phyloP scores from a whole-genome alignment of 2,888 invertebrate species.

The Tortrix viridana region DNA sequence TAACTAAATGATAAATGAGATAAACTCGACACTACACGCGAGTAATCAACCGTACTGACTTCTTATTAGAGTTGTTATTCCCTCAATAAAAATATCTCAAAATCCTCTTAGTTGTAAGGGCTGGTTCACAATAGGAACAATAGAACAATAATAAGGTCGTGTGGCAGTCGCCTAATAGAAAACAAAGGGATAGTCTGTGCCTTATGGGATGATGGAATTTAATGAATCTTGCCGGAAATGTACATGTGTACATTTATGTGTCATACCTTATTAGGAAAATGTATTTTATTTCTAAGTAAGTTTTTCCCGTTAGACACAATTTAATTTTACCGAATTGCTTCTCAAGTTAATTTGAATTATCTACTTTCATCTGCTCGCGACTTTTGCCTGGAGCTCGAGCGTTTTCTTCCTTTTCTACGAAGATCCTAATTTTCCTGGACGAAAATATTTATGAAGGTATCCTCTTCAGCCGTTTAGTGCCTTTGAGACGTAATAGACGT shows the following conservation, averaged over 20 bases:
- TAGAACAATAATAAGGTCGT: conserved; percentile 26
- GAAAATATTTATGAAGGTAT: too few species aligned
- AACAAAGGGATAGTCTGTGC: conserved; percentile 32
- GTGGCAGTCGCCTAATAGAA: conserved; percentile 32
- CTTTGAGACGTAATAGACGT: too few species aligned
- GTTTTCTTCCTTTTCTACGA: too few species aligned
- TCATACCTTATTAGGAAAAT: conserved; percentile 3
- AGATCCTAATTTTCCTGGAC: too few species aligned
- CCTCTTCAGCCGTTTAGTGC: too few species aligned
- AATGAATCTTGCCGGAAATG: conserved; percentile 5
- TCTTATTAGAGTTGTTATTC: neutral
- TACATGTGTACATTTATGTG: neutral
- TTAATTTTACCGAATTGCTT: too few species aligned
- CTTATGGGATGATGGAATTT: conserved; percentile 20
- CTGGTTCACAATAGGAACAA: conserved; percentile 32
- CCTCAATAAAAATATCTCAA: neutral
- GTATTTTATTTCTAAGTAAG: neutral
- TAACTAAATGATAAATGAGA: conserved; percentile 7
- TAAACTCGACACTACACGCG: neutral
- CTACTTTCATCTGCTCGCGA: too few species aligned
- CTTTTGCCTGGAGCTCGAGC: too few species aligned
- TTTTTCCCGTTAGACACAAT: neutral
- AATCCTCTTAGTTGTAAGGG: conserved; percentile 23
- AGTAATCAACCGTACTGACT: neutral
- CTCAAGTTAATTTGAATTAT: too few species aligned